These are phyloP conservation scores for Strix aluco DNA, from an alignment of 2,113 vertebrate species.

Conservation along the genomic window DNA sequence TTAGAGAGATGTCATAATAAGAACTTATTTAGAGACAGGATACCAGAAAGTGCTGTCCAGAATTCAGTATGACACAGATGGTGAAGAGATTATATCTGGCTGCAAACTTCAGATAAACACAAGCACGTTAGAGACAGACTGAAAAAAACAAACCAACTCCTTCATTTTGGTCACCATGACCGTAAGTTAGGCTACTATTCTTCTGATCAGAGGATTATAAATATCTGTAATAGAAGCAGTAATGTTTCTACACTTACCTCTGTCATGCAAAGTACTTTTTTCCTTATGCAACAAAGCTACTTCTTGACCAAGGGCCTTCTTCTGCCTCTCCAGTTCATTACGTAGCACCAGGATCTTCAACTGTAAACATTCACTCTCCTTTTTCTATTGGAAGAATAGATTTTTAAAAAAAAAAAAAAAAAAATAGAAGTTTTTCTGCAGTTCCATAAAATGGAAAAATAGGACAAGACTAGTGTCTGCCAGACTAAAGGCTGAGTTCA, in stretches of 20 bases:
- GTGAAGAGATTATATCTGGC: neutral
- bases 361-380: slow-evolving; percentile 93
- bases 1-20: neutral
- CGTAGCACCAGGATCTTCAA: slow-evolving; percentile 90
- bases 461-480: neutral
- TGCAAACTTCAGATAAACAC: neutral
- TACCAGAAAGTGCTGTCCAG: neutral
- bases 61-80: neutral
- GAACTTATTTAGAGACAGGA: neutral
- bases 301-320: slow-evolving; percentile 86
- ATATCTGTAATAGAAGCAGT: neutral
- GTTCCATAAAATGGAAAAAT: neutral
- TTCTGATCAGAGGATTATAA: no score
- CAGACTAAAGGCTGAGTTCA: neutral
- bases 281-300: slow-evolving; percentile 86
- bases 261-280: slow-evolving; percentile 79
- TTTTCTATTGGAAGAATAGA: slow-evolving; percentile 80
- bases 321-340: slow-evolving; percentile 92
- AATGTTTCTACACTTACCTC: slow-evolving; percentile 74
- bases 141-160: neutral
- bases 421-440: neutral
- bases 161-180: neutral
- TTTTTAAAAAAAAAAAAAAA: neutral
- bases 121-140: neutral
- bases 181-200: neutral